Base-by-base conservation (phyloP, 2,113 vertebrate genomes). In the Gnathonemus longibarbis region DNA sequence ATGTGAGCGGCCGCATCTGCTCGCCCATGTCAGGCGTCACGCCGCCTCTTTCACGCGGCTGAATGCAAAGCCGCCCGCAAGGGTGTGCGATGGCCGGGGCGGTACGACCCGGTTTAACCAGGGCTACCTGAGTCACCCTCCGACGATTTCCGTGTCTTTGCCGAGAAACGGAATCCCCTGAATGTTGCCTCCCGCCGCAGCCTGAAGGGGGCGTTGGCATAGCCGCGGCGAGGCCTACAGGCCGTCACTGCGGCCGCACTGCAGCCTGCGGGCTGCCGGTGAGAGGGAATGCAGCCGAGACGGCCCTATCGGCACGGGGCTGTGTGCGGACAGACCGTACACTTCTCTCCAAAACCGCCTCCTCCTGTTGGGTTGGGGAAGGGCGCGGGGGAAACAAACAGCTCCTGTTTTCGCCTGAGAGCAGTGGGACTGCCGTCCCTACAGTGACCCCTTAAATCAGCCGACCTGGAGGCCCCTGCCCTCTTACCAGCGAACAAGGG, bases 381-480 rank as follows among this genome's bases (percentile, higher is more conserved):
- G 17, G 10, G 77, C 70, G 3, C 49, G 27, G 31, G 1, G 50
- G 66, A 11, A 17, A 89, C 66, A 89, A 74, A 89, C 88, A 89
- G 88, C 15, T 50, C 84, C 84, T 53, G 85, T 87, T 53, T 87
- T 53, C 27, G 85, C n/a, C 27, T 35, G 85, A 87, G 27, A 53
- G 24, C n/a, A 21, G 45, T 50, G 85, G 85, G 27, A 39, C 50
- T 53, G 9, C 48, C 35, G 74, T 74, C 88, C 88, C 74, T 27
- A 89, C 9, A 8, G 88, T 84, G 70, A 89, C 88, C 88, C 74
- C 31, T 74, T 80, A 74, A 80, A 80, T 80, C 88, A 80, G 88
- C 49, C n/a, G 74, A 70, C 88, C 62, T n/a, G 35, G 49, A 11
- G 74, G 49, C 74, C 74, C 83, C 5, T 53, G 49, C 19, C 87